These are phyloP conservation scores for Hartigia nigra DNA, from an alignment of 2,888 invertebrate species.

Conservation along the genomic window DNA sequence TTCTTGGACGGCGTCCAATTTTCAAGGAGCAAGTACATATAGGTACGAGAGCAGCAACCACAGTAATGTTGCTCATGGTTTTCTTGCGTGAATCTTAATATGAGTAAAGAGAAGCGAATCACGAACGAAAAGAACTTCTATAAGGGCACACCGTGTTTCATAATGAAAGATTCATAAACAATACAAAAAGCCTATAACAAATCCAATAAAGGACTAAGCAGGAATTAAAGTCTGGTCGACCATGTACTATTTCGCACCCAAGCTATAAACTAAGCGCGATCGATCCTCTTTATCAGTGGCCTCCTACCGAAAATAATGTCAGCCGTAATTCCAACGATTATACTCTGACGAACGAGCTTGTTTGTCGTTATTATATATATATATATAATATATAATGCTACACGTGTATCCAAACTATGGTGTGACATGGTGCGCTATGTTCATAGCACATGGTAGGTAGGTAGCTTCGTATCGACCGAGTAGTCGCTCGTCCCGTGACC, in stretches of 20 bases:
- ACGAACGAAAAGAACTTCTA: neutral
- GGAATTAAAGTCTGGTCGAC: neutral
- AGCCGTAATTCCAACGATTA: conserved; percentile 23
- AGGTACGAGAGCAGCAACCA: neutral
- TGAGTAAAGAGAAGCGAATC: neutral
- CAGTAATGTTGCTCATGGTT: neutral
- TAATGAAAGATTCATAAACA: neutral
- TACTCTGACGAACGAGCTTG: neutral
- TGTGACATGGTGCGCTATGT: conserved; percentile 4
- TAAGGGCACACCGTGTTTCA: neutral
- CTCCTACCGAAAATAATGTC: conserved; percentile 16
- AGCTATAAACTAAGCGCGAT: neutral
- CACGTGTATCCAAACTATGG: neutral
- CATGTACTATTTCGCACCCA: neutral
- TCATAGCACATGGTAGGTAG: neutral
- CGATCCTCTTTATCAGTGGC: neutral
- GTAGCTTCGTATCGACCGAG: conserved; percentile 8
- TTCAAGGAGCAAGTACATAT: neutral
- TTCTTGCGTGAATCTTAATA: neutral
- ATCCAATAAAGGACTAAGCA: neutral
- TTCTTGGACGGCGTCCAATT: neutral
- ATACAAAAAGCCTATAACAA: neutral
- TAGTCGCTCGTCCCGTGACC: conserved; percentile 58
- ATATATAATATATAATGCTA: conserved; percentile 8
- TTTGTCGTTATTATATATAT: neutral